These are phyloP conservation scores for Galeopsomyia nigrocyanea DNA, from an alignment of 2,888 invertebrate species.

Conservation along the genomic window DNA sequence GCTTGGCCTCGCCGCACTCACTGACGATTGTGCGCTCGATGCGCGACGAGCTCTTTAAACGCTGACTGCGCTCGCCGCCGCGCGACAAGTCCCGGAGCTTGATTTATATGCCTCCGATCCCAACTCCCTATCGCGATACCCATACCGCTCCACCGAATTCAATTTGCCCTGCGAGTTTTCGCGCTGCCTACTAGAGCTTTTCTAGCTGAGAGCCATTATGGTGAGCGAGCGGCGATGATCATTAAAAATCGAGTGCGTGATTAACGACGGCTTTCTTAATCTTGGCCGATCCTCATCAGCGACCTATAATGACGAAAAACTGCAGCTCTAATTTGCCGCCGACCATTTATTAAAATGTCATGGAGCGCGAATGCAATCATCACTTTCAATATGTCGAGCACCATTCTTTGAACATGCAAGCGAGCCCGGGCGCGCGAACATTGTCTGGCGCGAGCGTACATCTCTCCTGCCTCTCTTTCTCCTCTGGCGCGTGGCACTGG, in stretches of 20 bases:
- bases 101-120: no score
- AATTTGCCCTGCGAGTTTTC: neutral
- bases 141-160: neutral
- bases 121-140: neutral
- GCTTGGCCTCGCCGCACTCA: constrained; percentile 1
- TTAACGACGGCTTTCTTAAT: neutral
- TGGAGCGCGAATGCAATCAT: constrained; percentile 23
- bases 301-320: neutral
- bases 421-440: constrained; percentile 14
- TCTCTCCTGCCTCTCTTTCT: neutral
- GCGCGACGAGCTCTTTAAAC: neutral
- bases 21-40: neutral
- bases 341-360: neutral
- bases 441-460: neutral
- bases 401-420: constrained; percentile 22
- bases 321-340: neutral
- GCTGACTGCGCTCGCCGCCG: constrained; percentile 22
- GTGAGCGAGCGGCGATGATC: no score
- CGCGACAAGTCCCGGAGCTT: no score
- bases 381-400: constrained; percentile 31
- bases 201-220: no score
- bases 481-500: no score
- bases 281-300: neutral
- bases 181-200: no score
- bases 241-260: no score